A percentile compares a stretch with the other conserved stretches of the same genome.
These are phyloP conservation scores for Coenonympha arcania DNA, from an alignment of 2,888 invertebrate genomes.

Conservation along the genomic window DNA sequence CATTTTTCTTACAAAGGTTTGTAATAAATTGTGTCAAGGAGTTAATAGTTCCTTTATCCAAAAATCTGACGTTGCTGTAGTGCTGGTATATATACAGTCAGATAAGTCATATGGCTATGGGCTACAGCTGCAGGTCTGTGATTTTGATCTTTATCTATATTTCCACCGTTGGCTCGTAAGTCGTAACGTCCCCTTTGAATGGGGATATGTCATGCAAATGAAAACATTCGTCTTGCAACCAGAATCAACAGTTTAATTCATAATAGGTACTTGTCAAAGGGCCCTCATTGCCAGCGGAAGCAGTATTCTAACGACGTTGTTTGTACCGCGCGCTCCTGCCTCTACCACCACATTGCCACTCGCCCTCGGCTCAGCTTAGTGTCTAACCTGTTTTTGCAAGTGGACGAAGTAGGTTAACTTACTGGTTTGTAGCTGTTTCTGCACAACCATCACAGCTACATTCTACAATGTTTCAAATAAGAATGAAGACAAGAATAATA, in stretches of 20 bases:
- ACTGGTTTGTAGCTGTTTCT: slow-evolving; percentile 4
- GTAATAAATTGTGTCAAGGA: no score
- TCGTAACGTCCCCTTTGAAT: slow-evolving; percentile 14
- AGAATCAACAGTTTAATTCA: slow-evolving; percentile 43
- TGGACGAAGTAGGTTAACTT: neutral
- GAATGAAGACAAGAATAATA: no score
- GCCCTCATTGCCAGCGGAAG: slow-evolving; percentile 35
- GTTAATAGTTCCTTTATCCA: no score
- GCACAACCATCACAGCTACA: neutral
- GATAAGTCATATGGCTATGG: neutral
- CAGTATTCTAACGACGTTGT: slow-evolving; percentile 36
- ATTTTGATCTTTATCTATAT: slow-evolving; percentile 9
- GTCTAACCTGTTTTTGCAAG: slow-evolving; percentile 6
- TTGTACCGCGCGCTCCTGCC: neutral
- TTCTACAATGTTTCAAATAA: no score
- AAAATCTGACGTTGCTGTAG: no score
- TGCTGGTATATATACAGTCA: no score
- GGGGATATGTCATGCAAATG: slow-evolving; percentile 16
- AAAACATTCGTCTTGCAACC: slow-evolving; percentile 33
- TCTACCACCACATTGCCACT: no score
- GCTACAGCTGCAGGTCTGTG: neutral
- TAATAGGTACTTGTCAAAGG: slow-evolving; percentile 35
- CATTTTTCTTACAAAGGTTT: no score
- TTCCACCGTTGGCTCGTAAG: neutral
- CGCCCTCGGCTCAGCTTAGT: no score